These are phyloP conservation scores for Epiblema foenella DNA, from an alignment of 2,888 invertebrate species.

Conservation along the genomic window DNA sequence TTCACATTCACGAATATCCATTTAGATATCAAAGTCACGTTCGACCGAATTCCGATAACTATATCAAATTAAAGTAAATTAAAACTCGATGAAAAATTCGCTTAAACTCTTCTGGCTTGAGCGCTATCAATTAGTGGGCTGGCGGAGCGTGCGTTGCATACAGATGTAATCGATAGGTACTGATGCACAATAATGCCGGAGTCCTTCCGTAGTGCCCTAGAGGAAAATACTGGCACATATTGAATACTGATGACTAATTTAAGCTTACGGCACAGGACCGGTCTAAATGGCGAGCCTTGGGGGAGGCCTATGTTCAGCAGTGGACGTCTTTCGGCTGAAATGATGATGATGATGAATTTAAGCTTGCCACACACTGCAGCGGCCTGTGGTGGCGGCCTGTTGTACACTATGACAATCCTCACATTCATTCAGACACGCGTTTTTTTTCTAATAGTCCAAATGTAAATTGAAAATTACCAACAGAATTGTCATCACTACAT, in stretches of 20 bases:
- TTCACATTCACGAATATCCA: not conserved
- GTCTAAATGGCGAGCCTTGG: too few species aligned
- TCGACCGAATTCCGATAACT: conserved; percentile 32
- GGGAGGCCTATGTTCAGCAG: too few species aligned
- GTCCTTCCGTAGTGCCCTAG: not conserved
- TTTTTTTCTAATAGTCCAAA: too few species aligned
- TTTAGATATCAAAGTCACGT: not conserved
- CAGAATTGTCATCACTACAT: too few species aligned
- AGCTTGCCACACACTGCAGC: too few species aligned
- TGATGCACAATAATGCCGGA: conserved; percentile 1
- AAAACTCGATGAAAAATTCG: conserved; percentile 43
- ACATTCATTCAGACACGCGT: too few species aligned
- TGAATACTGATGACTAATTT: not conserved
- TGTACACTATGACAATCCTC: too few species aligned
- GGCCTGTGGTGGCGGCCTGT: too few species aligned
- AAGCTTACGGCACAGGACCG: too few species aligned
- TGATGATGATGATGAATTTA: too few species aligned
- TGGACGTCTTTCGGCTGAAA: too few species aligned
- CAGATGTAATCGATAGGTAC: conserved; percentile 27
- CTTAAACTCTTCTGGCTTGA: conserved; percentile 32
- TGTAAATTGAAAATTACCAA: too few species aligned
- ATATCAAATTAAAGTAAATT: conserved; percentile 42
- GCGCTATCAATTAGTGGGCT: conserved; percentile 36
- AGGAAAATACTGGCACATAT: not conserved
- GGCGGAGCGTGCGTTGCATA: conserved; percentile 32